Evolutionary conservation across 1,140 invertebrate species (phyloP), one percentile per base, ranked within the genome.

Genomic region (Cydia strobilella): DNA sequence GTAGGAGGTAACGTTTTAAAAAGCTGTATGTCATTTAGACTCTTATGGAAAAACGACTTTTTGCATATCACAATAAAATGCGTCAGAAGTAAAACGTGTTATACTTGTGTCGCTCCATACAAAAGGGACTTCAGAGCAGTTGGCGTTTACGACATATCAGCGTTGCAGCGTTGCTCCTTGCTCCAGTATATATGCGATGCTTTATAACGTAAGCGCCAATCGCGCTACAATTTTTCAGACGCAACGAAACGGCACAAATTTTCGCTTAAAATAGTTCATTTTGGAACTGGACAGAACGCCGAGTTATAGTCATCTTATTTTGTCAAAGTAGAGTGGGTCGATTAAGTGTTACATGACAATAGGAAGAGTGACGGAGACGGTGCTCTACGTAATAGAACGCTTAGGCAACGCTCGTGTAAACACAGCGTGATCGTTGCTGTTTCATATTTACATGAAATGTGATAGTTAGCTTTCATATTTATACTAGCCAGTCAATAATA

Each of bases 311-410:
- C 20, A 69, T 31, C 31, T 69, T 69, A 39, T 66, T 66, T 35
- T n/a, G 7, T 27, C n/a, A 31, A 69, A 69, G 35, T 35, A 69
- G 65, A 69, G 35, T 69, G 15, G 65, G 35, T 27, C 65, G 27
- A 39, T 69, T 69, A 69, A 27, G 31, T 69, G 31, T 69, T 69
- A 69, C 65, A 69, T 69, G 65, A 69, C 65, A 69, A 69, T 69
- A 69, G 65, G 65, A 69, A 69, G 65, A 69, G 27, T 42, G 65
- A 42, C 65, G 31, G 65, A 42, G 65, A 23, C 65, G n/a, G 31
- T 69, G 35, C 31, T 35, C 27, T 69, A 69, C 65, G 65, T 69
- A 69, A 69, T 65, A 59, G 18, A 20, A 59, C 7, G 10, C 54
- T 35, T 69, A 69, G 65, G 65, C 63, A 39, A 35, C n/a, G 31